Evolutionary conservation across 1,140 invertebrate genomes (phyloP), one percentile per base, ranked within the genome.

Genomic region (Halictus rubicundus): DNA sequence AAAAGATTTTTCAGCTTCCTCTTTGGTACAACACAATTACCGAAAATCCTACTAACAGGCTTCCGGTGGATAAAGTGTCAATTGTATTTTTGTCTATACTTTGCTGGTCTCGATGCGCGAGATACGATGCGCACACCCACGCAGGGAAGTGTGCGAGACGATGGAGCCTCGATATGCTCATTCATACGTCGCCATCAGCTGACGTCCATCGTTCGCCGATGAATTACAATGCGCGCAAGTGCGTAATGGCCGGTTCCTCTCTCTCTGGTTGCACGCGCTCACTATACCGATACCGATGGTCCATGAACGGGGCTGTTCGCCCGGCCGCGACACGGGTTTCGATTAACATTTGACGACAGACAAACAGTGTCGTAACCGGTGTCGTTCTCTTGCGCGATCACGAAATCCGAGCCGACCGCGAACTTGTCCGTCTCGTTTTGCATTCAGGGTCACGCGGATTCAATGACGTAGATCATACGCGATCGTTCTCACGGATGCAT

Each of bases 161-260:
- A 72, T 65, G 63, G 57, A 25, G 49, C 42, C 73, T 73, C 83
- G 61, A 85, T 88, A 84, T 88, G 66, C 84, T 89, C 89, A 90
- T 89, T 90, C 88, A 90, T 88, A 88, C 82, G 85, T 86, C 46
- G 49, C 70, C 75, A 60, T 81, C 84, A 87, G 71, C 86, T 88
- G 89, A 82, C 87, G 81, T 85, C 57, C 78, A 83, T 78, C 61
- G 82, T 84, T 83, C 76, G 66, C 81, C 76, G 72, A 76, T 83
- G 80, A 87, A 89, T 89, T 89, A 88, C 81, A 88, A 90, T 88
- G 85, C 59, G 57, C 54, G 72, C 61, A 49, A 54, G 27, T 59
- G 63, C 54, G 42, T 65, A 68, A 23, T 77, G 63, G 59, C 32
- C 49, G 21, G 54, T 57, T 57, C 54, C 54, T 57, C 54, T n/a